Evolutionary conservation across 92 coral and sea anemone genomes (phyloP).

Genomic region (Plumapathes pennacea): DNA sequence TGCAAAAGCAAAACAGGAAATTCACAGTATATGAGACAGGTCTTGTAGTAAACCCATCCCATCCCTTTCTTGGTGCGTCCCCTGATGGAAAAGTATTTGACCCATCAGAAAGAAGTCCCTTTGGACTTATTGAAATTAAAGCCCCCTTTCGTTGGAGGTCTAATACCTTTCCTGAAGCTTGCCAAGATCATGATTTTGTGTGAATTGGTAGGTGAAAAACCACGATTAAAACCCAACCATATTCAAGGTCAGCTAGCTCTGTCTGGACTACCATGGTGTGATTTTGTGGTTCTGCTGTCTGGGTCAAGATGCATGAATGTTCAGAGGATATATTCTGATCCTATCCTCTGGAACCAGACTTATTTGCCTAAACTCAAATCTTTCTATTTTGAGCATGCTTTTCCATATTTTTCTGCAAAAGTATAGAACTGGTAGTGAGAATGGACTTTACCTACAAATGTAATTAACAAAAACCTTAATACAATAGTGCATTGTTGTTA

Average conservation of each 20-base stretch:
- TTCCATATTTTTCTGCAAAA: neutral
- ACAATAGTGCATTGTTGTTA: too few relatives aligned
- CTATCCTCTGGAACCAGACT: constrained; percentile 6
- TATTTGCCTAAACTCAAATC: constrained; percentile 17
- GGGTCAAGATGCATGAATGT: constrained; percentile 28
- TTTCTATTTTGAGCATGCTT: constrained; percentile 21
- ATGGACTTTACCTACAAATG: neutral
- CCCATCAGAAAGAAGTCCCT: constrained; percentile 35
- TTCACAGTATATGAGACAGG: constrained; percentile 14
- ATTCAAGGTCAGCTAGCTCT: constrained; percentile 53
- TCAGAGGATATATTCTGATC: constrained; percentile 24
- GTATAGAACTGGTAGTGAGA: too few relatives aligned
- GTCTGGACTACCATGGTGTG: constrained; percentile 29
- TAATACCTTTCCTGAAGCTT: constrained; percentile 12
- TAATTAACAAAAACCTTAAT: neutral
- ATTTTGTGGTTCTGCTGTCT: constrained; percentile 27
- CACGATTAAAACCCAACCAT: constrained; percentile 14
- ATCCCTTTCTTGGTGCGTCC: constrained; percentile 37
- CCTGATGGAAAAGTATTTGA: constrained; percentile 59
- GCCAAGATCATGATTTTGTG: constrained; percentile 20
- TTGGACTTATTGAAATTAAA: constrained; percentile 56
- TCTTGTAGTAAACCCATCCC: constrained; percentile 8
- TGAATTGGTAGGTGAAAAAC: constrained; percentile 1
- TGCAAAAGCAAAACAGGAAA: constrained; percentile 4
- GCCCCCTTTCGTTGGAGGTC: constrained; percentile 20